A percentile compares a stretch with the other conserved stretches of the same genome.
These are phyloP conservation scores for Melanostigma gelatinosum DNA, from an alignment of 2,113 vertebrate genomes.

Conservation along the genomic window DNA sequence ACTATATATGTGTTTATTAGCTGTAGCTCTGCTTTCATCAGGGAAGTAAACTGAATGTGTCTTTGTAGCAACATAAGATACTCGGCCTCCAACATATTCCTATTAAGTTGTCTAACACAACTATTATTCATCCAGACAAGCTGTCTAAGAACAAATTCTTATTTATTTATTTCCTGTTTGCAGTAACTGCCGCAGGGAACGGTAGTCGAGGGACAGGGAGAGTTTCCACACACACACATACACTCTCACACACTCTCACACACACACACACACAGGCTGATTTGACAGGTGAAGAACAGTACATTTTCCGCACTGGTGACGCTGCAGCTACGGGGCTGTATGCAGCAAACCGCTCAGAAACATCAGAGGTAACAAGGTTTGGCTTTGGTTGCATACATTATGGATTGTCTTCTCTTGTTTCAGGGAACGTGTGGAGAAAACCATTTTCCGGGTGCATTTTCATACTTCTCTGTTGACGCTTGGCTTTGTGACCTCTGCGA, in stretches of 20 bases:
- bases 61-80: neutral
- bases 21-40: neutral
- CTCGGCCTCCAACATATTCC: neutral
- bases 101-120: conserved; percentile 18
- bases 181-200: neutral
- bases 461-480: neutral
- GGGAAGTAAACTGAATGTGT: neutral
- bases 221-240: conserved; percentile 1
- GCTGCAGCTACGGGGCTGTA: conserved; percentile 19
- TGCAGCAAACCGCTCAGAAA: conserved; percentile 19
- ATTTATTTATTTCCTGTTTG: conserved; percentile 32
- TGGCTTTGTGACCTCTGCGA: neutral
- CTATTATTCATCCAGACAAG: conserved; percentile 34
- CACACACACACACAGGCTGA: neutral
- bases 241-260: conserved; percentile 22
- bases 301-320: conserved; percentile 30
- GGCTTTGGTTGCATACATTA: conserved; percentile 21
- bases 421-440: neutral
- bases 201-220: conserved; percentile 4
- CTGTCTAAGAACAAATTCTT: conserved; percentile 12
- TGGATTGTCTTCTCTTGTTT: neutral
- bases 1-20: neutral
- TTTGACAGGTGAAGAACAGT: conserved; percentile 32
- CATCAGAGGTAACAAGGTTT: conserved; percentile 14
- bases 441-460: too few species aligned